Percentiles rank a stretch among this genome's conserved stretches.
phyloP scores from a whole-genome alignment of 2,888 invertebrate genomes.

The Agrotis segetum region DNA sequence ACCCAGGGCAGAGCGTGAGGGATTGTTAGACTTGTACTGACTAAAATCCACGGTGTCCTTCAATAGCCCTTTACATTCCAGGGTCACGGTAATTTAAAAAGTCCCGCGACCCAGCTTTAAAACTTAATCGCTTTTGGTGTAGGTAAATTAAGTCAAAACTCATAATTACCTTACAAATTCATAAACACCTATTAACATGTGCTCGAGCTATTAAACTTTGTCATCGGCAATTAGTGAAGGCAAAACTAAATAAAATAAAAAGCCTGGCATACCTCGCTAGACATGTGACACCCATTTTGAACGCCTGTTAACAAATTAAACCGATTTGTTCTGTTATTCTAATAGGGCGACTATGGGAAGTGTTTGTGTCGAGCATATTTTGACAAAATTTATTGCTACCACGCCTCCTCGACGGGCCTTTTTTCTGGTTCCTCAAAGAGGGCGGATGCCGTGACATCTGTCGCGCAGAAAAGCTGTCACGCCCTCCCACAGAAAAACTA shows the following conservation, averaged over 20 bases:
- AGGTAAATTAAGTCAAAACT: slow-evolving; percentile 40
- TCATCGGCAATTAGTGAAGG: slow-evolving; percentile 89
- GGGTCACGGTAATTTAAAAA: no score
- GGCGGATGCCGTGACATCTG: slow-evolving; percentile 88
- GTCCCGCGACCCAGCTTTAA: no score
- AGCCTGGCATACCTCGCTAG: slow-evolving; percentile 76
- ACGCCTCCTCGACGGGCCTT: slow-evolving; percentile 86
- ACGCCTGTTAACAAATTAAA: slow-evolving; percentile 90
- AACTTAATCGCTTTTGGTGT: not conserved
- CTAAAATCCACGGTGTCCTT: no score
- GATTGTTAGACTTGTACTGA: no score
- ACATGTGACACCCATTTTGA: slow-evolving; percentile 89
- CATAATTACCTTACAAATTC: slow-evolving; percentile 60
- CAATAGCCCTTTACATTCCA: no score
- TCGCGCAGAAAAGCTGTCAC: slow-evolving; percentile 83
- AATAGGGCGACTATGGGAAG: slow-evolving; percentile 89
- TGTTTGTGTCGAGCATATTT: slow-evolving; percentile 89
- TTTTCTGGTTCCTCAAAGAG: slow-evolving; percentile 77
- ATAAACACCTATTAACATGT: slow-evolving; percentile 84
- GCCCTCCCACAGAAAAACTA: slow-evolving; percentile 77
- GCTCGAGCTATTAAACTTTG: slow-evolving; percentile 87
- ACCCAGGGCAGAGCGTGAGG: no score
- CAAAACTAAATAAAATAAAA: slow-evolving; percentile 86
- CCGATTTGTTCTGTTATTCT: slow-evolving; percentile 90
- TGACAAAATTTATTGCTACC: slow-evolving; percentile 91